phyloP scores from a whole-genome alignment of 1,140 invertebrate species.

The Rhizoglyphus robini region DNA sequence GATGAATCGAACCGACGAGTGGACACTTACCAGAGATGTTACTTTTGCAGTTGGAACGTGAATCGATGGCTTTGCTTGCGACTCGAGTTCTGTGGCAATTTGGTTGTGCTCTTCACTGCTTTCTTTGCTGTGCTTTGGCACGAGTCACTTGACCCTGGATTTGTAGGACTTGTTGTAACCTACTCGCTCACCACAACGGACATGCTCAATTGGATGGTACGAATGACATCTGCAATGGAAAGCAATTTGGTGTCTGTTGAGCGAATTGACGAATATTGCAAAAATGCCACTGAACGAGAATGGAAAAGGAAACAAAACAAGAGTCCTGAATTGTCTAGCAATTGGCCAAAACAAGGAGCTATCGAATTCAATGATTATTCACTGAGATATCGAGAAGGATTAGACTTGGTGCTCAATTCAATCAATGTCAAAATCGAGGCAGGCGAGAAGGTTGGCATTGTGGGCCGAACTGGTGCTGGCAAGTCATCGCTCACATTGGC shows the following conservation, averaged over 20 bases:
- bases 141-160: conserved; percentile 50
- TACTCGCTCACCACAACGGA: conserved; percentile 82
- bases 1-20: conserved; percentile 64
- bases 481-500: too few species aligned
- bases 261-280: conserved; percentile 88
- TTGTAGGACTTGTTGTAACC: conserved; percentile 75
- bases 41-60: conserved; percentile 69
- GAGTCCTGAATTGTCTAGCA: not conserved
- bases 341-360: conserved; percentile 29
- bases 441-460: too few species aligned
- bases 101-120: conserved; percentile 71
- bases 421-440: conserved; percentile 52
- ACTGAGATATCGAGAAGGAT: too few species aligned
- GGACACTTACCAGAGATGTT: conserved; percentile 73
- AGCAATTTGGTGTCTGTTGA: conserved; percentile 96
- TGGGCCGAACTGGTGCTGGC: too few species aligned
- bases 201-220: conserved; percentile 86
- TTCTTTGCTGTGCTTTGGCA: conserved; percentile 67
- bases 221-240: conserved; percentile 92
- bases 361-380: conserved; percentile 36
- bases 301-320: conserved; percentile 12
- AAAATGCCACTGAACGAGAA: conserved; percentile 47
- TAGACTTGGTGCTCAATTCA: conserved; percentile 51
- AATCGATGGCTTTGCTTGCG: conserved; percentile 79
- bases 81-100: conserved; percentile 80